Percentiles rank a stretch among this genome's conserved stretches.
These are phyloP conservation scores for Catostylus mosaicus DNA, from an alignment of 30 jellyfish, hydroid and myxozoan species.

Conservation along the genomic window DNA sequence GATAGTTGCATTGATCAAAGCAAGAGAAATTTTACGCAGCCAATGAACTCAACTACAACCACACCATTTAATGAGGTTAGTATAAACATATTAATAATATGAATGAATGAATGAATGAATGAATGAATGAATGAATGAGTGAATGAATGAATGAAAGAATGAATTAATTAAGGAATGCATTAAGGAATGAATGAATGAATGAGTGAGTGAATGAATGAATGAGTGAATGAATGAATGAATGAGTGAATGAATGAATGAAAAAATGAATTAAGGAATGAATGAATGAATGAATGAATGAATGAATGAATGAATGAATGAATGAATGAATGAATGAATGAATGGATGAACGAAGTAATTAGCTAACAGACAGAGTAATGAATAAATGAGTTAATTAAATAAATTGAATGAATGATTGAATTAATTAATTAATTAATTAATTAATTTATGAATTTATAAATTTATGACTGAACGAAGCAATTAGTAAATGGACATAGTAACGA, in stretches of 20 bases:
- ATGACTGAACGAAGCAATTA: too few relatives aligned
- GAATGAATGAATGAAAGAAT: not conserved
- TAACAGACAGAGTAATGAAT: too few relatives aligned
- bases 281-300: not conserved
- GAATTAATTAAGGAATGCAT: not conserved
- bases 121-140: not conserved
- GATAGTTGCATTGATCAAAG: slow-evolving; percentile 17
- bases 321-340: not conserved
- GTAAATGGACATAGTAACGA: too few relatives aligned
- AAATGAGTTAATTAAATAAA: too few relatives aligned
- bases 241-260: not conserved
- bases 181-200: not conserved
- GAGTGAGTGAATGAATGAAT: not conserved
- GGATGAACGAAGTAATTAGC: not conserved
- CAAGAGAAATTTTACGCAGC: not conserved
- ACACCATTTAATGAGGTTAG: too few relatives aligned
- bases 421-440: too few relatives aligned
- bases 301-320: not conserved
- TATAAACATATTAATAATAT: too few relatives aligned
- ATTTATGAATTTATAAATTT: too few relatives aligned
- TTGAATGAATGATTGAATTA: too few relatives aligned
- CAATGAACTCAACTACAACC: too few relatives aligned
- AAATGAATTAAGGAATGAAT: not conserved
- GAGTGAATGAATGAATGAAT: not conserved
- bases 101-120: not conserved